phyloP scores from a whole-genome alignment of 2,888 invertebrate species.

The Rhingia campestris region DNA sequence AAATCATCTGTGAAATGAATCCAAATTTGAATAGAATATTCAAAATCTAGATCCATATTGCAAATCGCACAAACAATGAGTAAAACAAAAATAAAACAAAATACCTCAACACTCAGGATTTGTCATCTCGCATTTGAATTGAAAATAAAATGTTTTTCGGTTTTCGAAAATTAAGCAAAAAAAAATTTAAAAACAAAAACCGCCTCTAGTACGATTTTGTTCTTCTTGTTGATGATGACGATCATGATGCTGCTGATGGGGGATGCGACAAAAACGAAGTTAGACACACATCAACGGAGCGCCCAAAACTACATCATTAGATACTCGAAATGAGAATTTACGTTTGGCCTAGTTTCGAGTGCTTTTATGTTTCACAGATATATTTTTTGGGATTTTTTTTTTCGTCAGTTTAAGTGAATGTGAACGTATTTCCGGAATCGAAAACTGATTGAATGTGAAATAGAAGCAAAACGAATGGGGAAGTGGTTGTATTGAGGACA shows the following conservation, averaged over 20 bases:
- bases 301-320: conserved; percentile 47
- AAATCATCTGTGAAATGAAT: conserved; percentile 11
- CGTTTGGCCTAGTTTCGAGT: conserved; percentile 61
- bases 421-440: conserved; percentile 57
- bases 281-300: conserved; percentile 35
- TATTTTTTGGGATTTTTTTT: conserved; percentile 11
- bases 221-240: background rate
- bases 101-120: conserved; percentile 38
- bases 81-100: conserved; percentile 46
- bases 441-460: conserved; percentile 49
- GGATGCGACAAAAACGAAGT: conserved; percentile 53
- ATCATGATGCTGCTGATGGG: conserved; percentile 18
- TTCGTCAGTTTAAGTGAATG: conserved; percentile 39
- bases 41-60: conserved; percentile 23
- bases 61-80: conserved; percentile 48
- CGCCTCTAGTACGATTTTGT: conserved; percentile 9
- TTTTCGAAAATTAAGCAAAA: conserved; percentile 2
- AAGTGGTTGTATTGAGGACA: conserved; percentile 19
- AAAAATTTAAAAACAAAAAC: conserved; percentile 8
- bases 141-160: conserved; percentile 25
- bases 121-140: conserved; percentile 47
- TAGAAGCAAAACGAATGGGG: background rate
- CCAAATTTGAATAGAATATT: conserved; percentile 17
- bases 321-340: conserved; percentile 52
- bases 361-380: conserved; percentile 43